Base-by-base conservation (phyloP, 2,113 vertebrate genomes). In the Aleadryas rufinucha region DNA sequence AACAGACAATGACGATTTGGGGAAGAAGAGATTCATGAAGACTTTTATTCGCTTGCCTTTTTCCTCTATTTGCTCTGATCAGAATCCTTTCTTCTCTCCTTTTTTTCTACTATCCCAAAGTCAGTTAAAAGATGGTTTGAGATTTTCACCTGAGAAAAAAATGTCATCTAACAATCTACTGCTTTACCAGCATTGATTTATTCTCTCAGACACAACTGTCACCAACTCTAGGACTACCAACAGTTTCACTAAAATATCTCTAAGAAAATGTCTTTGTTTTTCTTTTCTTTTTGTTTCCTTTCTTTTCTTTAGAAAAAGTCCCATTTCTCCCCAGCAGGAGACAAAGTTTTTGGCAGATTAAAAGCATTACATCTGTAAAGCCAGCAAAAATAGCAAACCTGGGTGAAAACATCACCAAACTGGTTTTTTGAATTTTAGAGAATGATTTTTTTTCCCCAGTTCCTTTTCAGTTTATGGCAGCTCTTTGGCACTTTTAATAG, bases 81-180 rank as follows among this genome's bases (percentile, higher is more conserved):
- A 61, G 54, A 95, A 87, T 81, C 31, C 64, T 79, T 95, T 70
- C 57, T 92, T 56, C 75, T 56, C 70, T 80, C 28, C 59, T 94
- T 70, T 70, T 87, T 77, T 74, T 53, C 28, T 91, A 20, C 24
- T 69, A 41, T 87, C 53, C 42, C 20, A 45, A 95, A 97, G 78
- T 35, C 41, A 92, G 42, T 90, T 91, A 91, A 95, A 96, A 96
- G 65, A 75, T 77, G 93, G 86, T 85, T 91, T 90, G 84, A 70
- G 33, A 49, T 54, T 66, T 39, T 89, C 74, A 69, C 35, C 65
- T 41, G 39, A 70, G 33, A 90, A 95, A 78, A 78, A 49, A 50
- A 80, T 33, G 47, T 76, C 69, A 49, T 64, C 69, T 80, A 78
- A 64, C 47, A 68, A 54, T 90, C 63, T 92, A 78, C 65, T 16